Evolutionary conservation across 2,797 vertebrate species (phyloP).

Genomic region (Neopelma chrysocephalum): DNA sequence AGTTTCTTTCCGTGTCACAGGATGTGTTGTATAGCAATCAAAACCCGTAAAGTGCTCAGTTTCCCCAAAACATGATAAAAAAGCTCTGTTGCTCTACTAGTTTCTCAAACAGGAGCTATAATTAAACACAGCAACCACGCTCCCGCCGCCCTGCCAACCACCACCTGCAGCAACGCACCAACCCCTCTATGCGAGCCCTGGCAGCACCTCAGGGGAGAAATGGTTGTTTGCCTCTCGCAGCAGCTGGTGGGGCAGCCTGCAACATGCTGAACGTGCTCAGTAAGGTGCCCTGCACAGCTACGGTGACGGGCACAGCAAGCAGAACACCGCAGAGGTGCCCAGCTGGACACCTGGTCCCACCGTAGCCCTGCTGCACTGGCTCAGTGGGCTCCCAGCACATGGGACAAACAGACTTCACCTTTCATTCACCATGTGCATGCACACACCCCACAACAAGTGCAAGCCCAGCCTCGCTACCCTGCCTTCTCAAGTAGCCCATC

Average conservation of each 20-base stretch:
- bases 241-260: background rate
- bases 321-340: fast-evolving
- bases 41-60: background rate
- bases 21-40: background rate
- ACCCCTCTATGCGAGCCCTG: background rate
- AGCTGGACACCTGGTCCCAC: background rate
- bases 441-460: fast-evolving
- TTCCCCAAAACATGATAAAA: background rate
- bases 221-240: background rate
- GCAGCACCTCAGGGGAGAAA: background rate
- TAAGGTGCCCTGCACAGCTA: background rate
- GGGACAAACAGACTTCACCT: background rate
- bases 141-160: background rate
- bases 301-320: fast-evolving
- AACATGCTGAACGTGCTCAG: fast-evolving
- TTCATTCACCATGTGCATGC: fast-evolving
- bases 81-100: background rate
- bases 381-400: fast-evolving
- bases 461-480: background rate
- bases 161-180: background rate
- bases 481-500: background rate
- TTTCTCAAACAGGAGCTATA: constrained; percentile 2
- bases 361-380: fast-evolving
- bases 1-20: background rate
- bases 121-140: constrained; percentile 28